phyloP scores from a whole-genome alignment of 2,888 invertebrate species.

The Ceramica pisi region DNA sequence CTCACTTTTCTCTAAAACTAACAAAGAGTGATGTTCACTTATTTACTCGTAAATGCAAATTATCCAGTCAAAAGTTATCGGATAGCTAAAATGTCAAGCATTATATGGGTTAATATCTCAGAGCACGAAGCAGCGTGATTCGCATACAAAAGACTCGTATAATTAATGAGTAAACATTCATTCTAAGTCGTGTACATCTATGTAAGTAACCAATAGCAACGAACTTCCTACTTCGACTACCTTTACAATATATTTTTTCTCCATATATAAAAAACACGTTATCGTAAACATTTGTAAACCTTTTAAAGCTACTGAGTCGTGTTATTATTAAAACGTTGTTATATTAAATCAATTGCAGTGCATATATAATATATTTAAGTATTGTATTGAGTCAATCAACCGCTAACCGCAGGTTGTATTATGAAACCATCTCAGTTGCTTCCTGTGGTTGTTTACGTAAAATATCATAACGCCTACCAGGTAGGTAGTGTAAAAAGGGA shows the following conservation, averaged over 20 bases:
- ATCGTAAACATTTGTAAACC: conserved; percentile 1
- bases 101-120: conserved; percentile 38
- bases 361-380: conserved; percentile 3
- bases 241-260: conserved; percentile 23
- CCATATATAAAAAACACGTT: conserved; percentile 13
- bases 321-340: conserved; percentile 23
- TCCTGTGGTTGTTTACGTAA: conserved; percentile 54
- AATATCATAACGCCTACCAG: conserved; percentile 29
- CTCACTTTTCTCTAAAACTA: no score
- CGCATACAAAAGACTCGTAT: conserved; percentile 33
- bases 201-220: conserved; percentile 28
- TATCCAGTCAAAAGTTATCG: background rate
- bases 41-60: no score
- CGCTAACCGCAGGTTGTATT: conserved; percentile 50
- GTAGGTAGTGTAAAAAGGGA: background rate
- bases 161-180: conserved; percentile 42
- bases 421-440: conserved; percentile 42
- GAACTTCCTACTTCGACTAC: conserved; percentile 35
- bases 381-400: conserved; percentile 33
- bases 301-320: conserved; percentile 24
- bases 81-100: conserved; percentile 19
- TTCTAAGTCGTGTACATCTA: conserved; percentile 33
- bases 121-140: conserved; percentile 30
- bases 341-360: conserved; percentile 32
- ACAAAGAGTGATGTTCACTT: background rate